Conservation (phyloP, 2,888 invertebrate genomes). For the Desoria tigrina region DNA sequence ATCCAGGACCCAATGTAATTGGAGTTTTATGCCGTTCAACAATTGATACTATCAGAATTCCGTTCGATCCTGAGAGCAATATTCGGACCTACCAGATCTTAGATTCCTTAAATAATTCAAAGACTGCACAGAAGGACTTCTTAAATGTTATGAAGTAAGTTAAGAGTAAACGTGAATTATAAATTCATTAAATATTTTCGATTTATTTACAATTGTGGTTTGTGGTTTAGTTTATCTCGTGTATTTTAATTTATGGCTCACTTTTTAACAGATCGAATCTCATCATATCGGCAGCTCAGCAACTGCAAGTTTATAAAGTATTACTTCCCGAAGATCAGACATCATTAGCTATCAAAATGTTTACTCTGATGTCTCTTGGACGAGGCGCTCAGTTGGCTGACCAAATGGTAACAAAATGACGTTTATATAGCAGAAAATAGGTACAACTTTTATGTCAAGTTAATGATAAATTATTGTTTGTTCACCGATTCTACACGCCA, state of each 20-base stretch:
- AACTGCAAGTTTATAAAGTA: slow-evolving; percentile 35
- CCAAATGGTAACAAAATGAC: slow-evolving; percentile 43
- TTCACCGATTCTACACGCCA: not conserved
- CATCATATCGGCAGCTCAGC: slow-evolving; percentile 21
- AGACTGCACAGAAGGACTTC: slow-evolving; percentile 32
- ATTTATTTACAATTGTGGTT: slow-evolving; percentile 17
- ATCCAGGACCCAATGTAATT: slow-evolving; percentile 7
- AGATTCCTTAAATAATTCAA: slow-evolving; percentile 20
- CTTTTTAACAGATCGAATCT: slow-evolving; percentile 3
- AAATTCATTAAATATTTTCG: not conserved
- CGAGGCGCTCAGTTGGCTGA: slow-evolving; percentile 49
- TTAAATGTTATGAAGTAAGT: slow-evolving; percentile 28
- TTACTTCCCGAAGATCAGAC: slow-evolving; percentile 48
- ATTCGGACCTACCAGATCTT: slow-evolving; percentile 21
- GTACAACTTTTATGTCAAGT: too few species aligned
- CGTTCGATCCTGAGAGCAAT: slow-evolving; percentile 36
- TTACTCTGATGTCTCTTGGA: slow-evolving; percentile 49
- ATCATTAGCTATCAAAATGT: slow-evolving; percentile 50
- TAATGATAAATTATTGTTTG: not conserved
- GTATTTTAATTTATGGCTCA: not conserved
- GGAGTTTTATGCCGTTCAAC: slow-evolving; percentile 4
- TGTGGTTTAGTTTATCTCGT: slow-evolving; percentile 11
- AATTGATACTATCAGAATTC: slow-evolving; percentile 25
- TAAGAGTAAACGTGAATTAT: not conserved
- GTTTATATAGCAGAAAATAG: too few species aligned